phyloP scores from a whole-genome alignment of 2,113 vertebrate species.

The Caranx melampygus region DNA sequence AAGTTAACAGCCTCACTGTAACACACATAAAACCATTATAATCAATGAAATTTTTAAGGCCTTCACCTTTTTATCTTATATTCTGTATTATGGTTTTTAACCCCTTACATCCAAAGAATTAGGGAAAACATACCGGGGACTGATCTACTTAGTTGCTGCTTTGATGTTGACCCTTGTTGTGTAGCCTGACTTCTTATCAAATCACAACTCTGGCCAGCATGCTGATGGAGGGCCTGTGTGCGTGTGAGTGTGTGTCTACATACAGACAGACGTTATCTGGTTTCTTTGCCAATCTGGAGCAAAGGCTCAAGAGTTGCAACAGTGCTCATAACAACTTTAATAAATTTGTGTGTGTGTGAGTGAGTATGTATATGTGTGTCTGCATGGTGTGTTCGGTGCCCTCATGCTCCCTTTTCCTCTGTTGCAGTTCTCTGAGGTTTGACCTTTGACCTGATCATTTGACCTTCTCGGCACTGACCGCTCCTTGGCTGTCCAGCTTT shows the following conservation, averaged over 20 bases:
- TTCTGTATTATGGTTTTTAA: neutral
- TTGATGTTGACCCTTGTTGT: slow-evolving; percentile 43
- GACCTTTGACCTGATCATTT: slow-evolving; percentile 69
- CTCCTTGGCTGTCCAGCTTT: slow-evolving; percentile 72
- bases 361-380: neutral
- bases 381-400: slow-evolving; percentile 26
- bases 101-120: neutral
- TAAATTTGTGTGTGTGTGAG: slow-evolving; percentile 36
- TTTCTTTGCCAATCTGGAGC: slow-evolving; percentile 52
- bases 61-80: neutral
- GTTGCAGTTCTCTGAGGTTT: slow-evolving; percentile 54
- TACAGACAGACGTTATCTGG: slow-evolving; percentile 15
- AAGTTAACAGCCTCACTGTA: neutral
- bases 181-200: slow-evolving; percentile 26
- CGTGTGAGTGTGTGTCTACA: slow-evolving; percentile 18
- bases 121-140: neutral
- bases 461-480: slow-evolving; percentile 56
- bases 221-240: neutral
- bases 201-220: slow-evolving; percentile 15
- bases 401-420: slow-evolving; percentile 47
- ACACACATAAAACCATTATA: neutral
- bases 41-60: neutral
- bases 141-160: slow-evolving; percentile 7
- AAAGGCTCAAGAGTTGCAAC: slow-evolving; percentile 43
- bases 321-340: slow-evolving; percentile 38